phyloP scores from a whole-genome alignment of 2,797 vertebrate genomes.

The Crocidura indochinensis region DNA sequence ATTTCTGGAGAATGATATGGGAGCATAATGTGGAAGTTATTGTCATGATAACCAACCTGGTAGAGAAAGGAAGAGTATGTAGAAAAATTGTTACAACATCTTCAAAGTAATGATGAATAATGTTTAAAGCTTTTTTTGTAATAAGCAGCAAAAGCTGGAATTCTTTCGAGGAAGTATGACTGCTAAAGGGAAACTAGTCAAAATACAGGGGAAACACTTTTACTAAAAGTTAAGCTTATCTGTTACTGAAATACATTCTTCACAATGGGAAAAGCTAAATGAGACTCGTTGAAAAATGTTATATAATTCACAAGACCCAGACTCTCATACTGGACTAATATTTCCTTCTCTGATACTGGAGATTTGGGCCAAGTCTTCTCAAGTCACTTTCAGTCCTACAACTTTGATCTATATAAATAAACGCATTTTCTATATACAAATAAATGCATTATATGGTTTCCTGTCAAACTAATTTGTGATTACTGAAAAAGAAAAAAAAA shows the following conservation, averaged over 20 bases:
- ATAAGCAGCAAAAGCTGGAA: background rate
- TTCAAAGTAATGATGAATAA: rapidly evolving
- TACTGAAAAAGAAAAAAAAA: background rate
- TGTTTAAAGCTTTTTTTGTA: slow-evolving; percentile 4
- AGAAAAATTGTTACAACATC: background rate
- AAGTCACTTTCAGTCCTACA: background rate
- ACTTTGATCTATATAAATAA: background rate
- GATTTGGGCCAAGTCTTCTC: background rate
- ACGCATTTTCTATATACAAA: too few species aligned
- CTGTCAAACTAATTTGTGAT: background rate
- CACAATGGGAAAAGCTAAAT: slow-evolving; percentile 8
- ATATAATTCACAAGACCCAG: background rate
- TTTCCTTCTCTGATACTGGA: background rate
- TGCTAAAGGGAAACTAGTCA: background rate
- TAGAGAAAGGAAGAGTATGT: slow-evolving; percentile 98
- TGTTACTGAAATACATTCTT: slow-evolving; percentile 36
- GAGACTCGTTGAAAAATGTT: background rate
- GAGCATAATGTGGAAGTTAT: slow-evolving; percentile 96
- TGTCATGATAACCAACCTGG: slow-evolving; percentile 98
- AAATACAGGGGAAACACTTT: slow-evolving; percentile 1
- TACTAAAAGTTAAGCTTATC: background rate
- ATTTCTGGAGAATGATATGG: slow-evolving; percentile 99
- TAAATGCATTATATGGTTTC: background rate
- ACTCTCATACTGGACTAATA: background rate
- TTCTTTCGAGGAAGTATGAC: background rate